Conservation (phyloP, 1,140 invertebrate species). For the Bradynema listronoti region DNA sequence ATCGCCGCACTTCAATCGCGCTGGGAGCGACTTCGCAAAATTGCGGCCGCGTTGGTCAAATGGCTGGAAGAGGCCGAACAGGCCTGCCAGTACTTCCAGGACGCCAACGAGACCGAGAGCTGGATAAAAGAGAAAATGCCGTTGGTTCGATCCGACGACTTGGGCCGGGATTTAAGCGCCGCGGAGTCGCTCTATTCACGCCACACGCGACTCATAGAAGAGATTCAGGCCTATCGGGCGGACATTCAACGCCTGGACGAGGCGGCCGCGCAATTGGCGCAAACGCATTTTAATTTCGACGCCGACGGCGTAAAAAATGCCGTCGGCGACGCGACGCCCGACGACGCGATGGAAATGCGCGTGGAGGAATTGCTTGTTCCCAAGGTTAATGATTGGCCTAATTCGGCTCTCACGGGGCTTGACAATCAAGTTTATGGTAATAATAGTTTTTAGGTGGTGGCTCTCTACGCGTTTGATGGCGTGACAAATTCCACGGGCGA, state of each 20-base stretch:
- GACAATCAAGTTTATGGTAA: no score
- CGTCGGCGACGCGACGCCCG: slow-evolving; percentile 49
- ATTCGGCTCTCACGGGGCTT: no score
- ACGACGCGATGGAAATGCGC: slow-evolving; percentile 62
- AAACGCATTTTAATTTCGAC: slow-evolving; percentile 65
- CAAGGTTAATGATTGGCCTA: no score
- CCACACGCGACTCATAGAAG: slow-evolving; percentile 79
- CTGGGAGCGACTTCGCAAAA: slow-evolving; percentile 75
- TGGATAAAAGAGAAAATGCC: slow-evolving; percentile 87
- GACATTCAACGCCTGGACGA: slow-evolving; percentile 79
- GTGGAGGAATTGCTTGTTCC: slow-evolving; percentile 75
- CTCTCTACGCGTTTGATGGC: slow-evolving; percentile 79
- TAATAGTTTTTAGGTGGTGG: no score
- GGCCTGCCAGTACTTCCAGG: slow-evolving; percentile 62
- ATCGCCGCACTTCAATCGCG: slow-evolving; percentile 59
- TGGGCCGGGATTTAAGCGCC: slow-evolving; percentile 74
- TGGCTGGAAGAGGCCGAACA: slow-evolving; percentile 86
- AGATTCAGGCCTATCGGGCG: slow-evolving; percentile 79
- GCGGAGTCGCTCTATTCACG: slow-evolving; percentile 65
- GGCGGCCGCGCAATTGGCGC: slow-evolving; percentile 74
- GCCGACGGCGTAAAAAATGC: slow-evolving; percentile 60
- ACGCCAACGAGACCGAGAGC: slow-evolving; percentile 93
- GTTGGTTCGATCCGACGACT: slow-evolving; percentile 76
- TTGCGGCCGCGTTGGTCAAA: slow-evolving; percentile 70
- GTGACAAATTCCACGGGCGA: no score